These are phyloP conservation scores for Brachyopa scutellaris DNA, from an alignment of 2,888 invertebrate species.

Conservation along the genomic window DNA sequence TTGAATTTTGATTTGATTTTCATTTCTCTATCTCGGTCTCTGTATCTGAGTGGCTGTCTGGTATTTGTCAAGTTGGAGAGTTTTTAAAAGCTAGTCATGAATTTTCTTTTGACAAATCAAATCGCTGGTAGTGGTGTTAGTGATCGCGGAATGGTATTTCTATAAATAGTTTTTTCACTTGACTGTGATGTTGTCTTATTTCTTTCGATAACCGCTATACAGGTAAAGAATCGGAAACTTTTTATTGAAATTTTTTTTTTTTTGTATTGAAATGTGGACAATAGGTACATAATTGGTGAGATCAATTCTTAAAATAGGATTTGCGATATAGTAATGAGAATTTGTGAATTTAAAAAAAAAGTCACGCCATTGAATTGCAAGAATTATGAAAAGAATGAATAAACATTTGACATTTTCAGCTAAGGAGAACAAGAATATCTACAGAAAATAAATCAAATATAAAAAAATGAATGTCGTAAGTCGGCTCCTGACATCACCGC, in stretches of 20 bases:
- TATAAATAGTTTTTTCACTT: constrained; percentile 24
- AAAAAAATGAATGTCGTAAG: no score
- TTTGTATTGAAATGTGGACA: constrained; percentile 6
- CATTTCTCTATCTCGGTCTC: not conserved
- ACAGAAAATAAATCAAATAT: no score
- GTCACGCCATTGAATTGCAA: no score
- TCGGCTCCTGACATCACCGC: no score
- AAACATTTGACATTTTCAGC: no score
- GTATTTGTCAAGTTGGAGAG: constrained; percentile 19
- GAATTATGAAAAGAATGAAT: no score
- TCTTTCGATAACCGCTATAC: constrained; percentile 51
- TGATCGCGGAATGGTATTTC: constrained; percentile 25
- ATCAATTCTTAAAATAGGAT: constrained; percentile 55
- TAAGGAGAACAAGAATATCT: no score
- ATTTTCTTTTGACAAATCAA: constrained; percentile 18
- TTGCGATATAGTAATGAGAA: not conserved
- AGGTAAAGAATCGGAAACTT: constrained; percentile 35
- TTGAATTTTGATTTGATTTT: constrained; percentile 37
- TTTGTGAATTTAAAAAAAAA: no score
- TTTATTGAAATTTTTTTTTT: constrained; percentile 18
- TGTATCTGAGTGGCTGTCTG: constrained; percentile 32
- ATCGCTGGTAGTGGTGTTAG: not conserved
- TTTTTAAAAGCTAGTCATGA: constrained; percentile 7
- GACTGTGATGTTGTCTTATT: constrained; percentile 1
- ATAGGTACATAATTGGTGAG: constrained; percentile 35